A percentile compares a stretch with the other conserved stretches of the same genome.
Evolutionary conservation across 2,888 invertebrate species (phyloP).

Genomic region (Falcaria lacertinaria): DNA sequence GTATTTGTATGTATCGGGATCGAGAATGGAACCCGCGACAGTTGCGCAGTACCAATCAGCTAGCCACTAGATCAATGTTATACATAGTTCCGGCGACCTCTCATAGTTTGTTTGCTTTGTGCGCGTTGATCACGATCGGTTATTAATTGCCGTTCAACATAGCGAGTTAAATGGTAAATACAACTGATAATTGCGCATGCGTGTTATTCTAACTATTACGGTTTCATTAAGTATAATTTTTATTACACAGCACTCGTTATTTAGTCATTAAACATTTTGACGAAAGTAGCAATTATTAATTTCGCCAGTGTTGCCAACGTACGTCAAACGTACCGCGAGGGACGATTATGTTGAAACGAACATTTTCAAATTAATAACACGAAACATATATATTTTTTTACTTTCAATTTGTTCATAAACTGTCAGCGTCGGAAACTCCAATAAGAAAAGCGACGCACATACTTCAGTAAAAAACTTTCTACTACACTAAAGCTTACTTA

Average conservation of each 20-base stretch:
- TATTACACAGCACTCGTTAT: background rate
- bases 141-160: background rate
- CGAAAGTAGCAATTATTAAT: background rate
- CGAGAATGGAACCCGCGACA: no score
- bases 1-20: no score
- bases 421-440: constrained; percentile 4
- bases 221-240: background rate
- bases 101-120: background rate
- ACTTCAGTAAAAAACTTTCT: constrained; percentile 4
- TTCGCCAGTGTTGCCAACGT: background rate
- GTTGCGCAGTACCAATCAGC: no score
- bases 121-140: background rate
- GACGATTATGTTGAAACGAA: no score
- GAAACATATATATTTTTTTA: no score
- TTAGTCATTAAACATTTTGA: background rate
- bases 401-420: no score
- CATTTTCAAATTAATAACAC: no score
- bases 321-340: no score
- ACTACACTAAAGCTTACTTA: constrained; percentile 22
- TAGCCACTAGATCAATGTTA: no score
- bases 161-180: constrained; percentile 2
- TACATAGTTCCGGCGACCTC: background rate
- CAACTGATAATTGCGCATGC: constrained; percentile 5
- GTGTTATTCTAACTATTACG: background rate
- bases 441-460: constrained; percentile 1